Evolutionary conservation across 2,113 vertebrate species (phyloP).

Genomic region (Solea solea): DNA sequence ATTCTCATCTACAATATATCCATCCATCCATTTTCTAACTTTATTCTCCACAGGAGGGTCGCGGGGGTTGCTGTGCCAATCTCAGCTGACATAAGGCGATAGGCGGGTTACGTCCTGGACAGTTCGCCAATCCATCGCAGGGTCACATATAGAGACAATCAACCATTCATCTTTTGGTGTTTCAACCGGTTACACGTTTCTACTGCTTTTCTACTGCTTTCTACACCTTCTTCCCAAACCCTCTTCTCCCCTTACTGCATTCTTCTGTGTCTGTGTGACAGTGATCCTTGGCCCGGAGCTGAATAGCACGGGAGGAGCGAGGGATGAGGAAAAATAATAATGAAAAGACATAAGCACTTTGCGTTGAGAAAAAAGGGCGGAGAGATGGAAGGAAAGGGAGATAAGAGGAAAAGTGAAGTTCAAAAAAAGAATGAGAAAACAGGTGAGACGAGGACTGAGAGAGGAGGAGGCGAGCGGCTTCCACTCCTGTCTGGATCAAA

Average conservation of each 20-base stretch:
- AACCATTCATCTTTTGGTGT: too few species aligned
- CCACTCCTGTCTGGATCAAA: slow-evolving; percentile 60
- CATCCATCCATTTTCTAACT: too few species aligned
- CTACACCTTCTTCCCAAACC: background rate
- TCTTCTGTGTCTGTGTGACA: slow-evolving; percentile 47
- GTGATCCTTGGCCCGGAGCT: slow-evolving; percentile 55
- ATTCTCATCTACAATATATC: too few species aligned
- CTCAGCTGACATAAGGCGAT: too few species aligned
- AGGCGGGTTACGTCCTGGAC: too few species aligned
- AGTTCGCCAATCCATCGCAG: too few species aligned
- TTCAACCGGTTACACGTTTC: background rate
- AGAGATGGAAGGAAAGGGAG: background rate
- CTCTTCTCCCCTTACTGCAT: slow-evolving; percentile 55
- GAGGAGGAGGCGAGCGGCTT: slow-evolving; percentile 21
- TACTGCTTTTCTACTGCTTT: background rate
- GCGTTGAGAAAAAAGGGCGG: background rate
- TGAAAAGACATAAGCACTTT: background rate
- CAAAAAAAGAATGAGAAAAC: slow-evolving; percentile 5
- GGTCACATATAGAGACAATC: too few species aligned
- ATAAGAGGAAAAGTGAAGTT: background rate
- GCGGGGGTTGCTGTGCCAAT: too few species aligned
- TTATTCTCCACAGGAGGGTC: too few species aligned
- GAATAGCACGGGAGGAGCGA: slow-evolving; percentile 23
- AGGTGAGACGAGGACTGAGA: slow-evolving; percentile 21
- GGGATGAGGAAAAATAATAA: slow-evolving; percentile 4